These are phyloP conservation scores for Lordiphosa andalusiaca DNA, from an alignment of 2,888 invertebrate genomes.

Conservation along the genomic window DNA sequence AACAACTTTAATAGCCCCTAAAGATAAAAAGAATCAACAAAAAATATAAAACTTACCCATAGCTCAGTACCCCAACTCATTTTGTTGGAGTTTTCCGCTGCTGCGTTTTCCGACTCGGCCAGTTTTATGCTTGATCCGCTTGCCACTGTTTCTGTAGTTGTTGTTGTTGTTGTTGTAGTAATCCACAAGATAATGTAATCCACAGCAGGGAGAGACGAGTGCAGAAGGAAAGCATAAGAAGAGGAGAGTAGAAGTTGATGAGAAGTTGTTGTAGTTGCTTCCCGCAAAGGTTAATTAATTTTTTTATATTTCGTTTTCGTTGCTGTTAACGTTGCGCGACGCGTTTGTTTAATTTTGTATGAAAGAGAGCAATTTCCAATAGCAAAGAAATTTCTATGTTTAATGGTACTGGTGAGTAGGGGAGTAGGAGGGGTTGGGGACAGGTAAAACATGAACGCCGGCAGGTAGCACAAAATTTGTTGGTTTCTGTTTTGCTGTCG, in stretches of 20 bases:
- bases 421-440: background rate
- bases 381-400: constrained; percentile 22
- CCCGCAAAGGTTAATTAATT: constrained; percentile 47
- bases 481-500: constrained; percentile 16
- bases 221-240: constrained; percentile 29
- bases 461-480: constrained; percentile 23
- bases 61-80: constrained; percentile 80
- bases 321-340: constrained; percentile 27
- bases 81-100: constrained; percentile 77
- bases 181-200: constrained; percentile 26
- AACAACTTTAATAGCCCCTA: no score
- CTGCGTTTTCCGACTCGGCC: constrained; percentile 77
- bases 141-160: constrained; percentile 45
- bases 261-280: constrained; percentile 26
- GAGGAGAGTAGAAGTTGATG: constrained; percentile 12
- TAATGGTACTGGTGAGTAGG: constrained; percentile 18
- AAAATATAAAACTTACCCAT: constrained; percentile 75
- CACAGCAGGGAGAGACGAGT: constrained; percentile 11
- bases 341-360: constrained; percentile 38
- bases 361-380: constrained; percentile 45
- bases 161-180: constrained; percentile 26
- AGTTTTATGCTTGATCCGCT: constrained; percentile 63
- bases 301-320: constrained; percentile 39
- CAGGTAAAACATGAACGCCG: constrained; percentile 4
- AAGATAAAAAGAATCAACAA: no score